phyloP scores from a whole-genome alignment of 2,888 invertebrate genomes.

The Synergus itoensis region DNA sequence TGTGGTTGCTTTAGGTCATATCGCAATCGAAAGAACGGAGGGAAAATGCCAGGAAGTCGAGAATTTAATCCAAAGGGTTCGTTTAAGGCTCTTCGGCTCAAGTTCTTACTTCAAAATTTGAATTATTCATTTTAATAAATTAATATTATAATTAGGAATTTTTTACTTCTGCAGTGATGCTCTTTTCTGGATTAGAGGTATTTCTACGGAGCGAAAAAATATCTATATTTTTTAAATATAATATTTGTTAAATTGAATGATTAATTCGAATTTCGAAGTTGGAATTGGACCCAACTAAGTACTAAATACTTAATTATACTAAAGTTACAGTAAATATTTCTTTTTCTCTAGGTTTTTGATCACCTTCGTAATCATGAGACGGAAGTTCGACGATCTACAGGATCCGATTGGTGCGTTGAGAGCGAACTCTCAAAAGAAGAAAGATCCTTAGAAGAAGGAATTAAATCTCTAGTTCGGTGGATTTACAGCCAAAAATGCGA shows the following conservation, averaged over 20 bases:
- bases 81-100: no score
- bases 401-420: background rate
- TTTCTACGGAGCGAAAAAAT: no score
- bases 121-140: background rate
- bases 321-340: background rate
- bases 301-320: no score
- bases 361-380: background rate
- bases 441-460: background rate
- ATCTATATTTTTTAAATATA: no score
- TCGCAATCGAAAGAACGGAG: background rate
- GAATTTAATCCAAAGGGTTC: background rate
- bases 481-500: background rate
- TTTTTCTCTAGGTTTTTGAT: background rate
- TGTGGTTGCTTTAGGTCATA: constrained; percentile 11
- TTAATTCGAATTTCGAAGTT: no score
- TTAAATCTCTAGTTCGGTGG: background rate
- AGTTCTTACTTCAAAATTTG: no score
- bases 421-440: background rate
- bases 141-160: background rate
- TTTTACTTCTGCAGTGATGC: no score
- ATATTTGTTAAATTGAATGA: no score
- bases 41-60: background rate
- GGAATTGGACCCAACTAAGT: no score
- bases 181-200: no score
- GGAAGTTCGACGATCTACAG: background rate